phyloP scores from a whole-genome alignment of 2,113 vertebrate species.

The Miniopterus natalensis region DNA sequence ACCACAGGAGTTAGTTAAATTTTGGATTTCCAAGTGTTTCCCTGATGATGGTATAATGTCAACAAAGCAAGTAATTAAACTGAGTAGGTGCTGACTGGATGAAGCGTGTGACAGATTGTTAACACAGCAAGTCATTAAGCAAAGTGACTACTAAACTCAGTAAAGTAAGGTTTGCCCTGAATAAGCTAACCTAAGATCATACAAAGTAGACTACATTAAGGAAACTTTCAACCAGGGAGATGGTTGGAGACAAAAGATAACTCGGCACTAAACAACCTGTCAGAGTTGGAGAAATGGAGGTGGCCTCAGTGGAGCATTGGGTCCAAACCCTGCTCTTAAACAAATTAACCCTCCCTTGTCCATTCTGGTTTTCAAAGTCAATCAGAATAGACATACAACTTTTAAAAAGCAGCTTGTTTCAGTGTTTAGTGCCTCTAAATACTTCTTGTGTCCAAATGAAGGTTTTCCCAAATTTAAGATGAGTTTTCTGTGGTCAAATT shows the following conservation, averaged over 20 bases:
- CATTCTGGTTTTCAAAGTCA: conserved; percentile 25
- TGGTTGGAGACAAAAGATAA: neutral
- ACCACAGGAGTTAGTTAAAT: neutral
- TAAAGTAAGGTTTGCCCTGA: conserved; percentile 55
- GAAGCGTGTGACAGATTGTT: conserved; percentile 67
- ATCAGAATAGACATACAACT: neutral
- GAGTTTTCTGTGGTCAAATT: conserved; percentile 27
- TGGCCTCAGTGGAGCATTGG: neutral
- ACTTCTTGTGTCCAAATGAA: conserved; percentile 7
- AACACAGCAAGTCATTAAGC: conserved; percentile 71
- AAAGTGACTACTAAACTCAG: conserved; percentile 55
- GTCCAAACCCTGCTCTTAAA: neutral
- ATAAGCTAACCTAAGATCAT: conserved; percentile 59
- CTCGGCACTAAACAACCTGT: neutral
- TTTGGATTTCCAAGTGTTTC: conserved; percentile 53
- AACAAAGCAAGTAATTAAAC: conserved; percentile 72
- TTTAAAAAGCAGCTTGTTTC: neutral
- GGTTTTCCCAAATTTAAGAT: neutral
- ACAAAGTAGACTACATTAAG: conserved; percentile 34
- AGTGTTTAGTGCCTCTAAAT: neutral
- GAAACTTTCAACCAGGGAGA: conserved; percentile 52
- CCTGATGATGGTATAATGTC: conserved; percentile 48
- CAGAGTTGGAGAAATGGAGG: neutral
- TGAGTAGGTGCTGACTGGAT: conserved; percentile 57
- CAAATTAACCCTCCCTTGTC: neutral